Evolutionary conservation across 2,888 invertebrate species (phyloP), one percentile per base, ranked within the genome.

Genomic region (Drosophila longiperda): DNA sequence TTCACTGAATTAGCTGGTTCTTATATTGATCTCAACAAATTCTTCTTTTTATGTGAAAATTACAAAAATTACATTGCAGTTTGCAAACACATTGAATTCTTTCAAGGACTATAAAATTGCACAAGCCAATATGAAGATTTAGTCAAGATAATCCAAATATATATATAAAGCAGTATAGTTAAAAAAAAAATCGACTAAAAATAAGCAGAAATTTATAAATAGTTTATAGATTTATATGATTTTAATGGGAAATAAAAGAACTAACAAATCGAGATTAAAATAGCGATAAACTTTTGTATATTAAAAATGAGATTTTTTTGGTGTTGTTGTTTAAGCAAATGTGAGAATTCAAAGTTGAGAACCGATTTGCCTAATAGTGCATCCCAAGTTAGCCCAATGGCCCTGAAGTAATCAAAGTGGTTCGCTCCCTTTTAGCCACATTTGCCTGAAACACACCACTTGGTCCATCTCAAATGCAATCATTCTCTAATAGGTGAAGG

Each of bases 381-480:
- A 70, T 32, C 42, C 36, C 29, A 29, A 6, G 55, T 23, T 45
- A 36, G 49, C 58, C 62, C 63, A 26, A 42, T 64, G 75, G 50
- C 69, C 69, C 75, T 32, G 17, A 79, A 59, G 79, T 62, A 79
- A 79, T 77, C 79, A 69, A 49, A 32, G 48, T 34, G 61, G 61
- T 26, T 20, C 50, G 59, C 23, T 17, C 50, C 59, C 23, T 34
- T 66, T 57, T 55, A 42, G 57, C 45, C 42, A 40, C 33, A 29
- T 57, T 34, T 12, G 26, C 42, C 63, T 33, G 8, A 48, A 57
- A 64, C 32, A 29, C 20, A 3, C 52, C 34, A 20, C 45, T 45
- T 45, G 20, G 45, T 12, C 36, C 69, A 40, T 38, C 60, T 64
- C 64, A 49, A 33, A 23, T 9, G 48, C 32, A 49, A 38, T 42